Base-by-base conservation (phyloP, 2,888 invertebrate genomes). In the Autographa pulchrina region DNA sequence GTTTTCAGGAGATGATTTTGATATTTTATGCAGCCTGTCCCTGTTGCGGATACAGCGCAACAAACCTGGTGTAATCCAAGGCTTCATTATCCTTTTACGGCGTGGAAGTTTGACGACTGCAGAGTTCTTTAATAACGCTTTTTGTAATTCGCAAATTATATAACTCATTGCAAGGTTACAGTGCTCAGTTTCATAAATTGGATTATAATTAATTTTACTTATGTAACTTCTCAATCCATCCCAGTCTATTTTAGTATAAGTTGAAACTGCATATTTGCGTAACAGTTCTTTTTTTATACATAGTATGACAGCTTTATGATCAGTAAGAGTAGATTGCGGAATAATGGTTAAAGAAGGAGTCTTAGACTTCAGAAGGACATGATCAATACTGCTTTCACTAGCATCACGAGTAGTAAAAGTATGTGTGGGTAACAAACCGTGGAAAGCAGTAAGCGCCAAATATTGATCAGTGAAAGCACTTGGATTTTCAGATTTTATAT, bases 41-140 rank as follows among this genome's bases (percentile, higher is more conserved):
- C 63, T 31, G 35, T 63, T 63, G 13, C 52, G 63, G 32, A 63
- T 63, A 14, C 63, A 63, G 13, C 63, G 63, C 25, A 63, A 54
- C 8, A 63, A 32, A 0, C 62, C 62, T 20, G 25, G 62, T 25
- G 62, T 62, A 0, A 63, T 63, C 63, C 63, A 52, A 0, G 31
- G 63, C 32, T 63, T 63, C 0, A 43, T 16, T 43, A 62, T 62
- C 3, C 16, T 41, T 43, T 62, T 62, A 0, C 43, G 14, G 16
- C 43, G 25, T 25, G 62, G 62, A 14, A 62, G 43, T 4, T 2
- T 0, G 2, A 43, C 2, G 0, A 7, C 25, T 43, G 0, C 8
- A 62, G 41, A 43, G 6, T 62, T 62, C 3, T 6, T 14, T 0
- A 3, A 5, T 48, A 62, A 3, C 0, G 62, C 62, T 1, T 31